Evolutionary conservation across 2,797 vertebrate genomes (phyloP).

Genomic region (Enoplosus armatus): DNA sequence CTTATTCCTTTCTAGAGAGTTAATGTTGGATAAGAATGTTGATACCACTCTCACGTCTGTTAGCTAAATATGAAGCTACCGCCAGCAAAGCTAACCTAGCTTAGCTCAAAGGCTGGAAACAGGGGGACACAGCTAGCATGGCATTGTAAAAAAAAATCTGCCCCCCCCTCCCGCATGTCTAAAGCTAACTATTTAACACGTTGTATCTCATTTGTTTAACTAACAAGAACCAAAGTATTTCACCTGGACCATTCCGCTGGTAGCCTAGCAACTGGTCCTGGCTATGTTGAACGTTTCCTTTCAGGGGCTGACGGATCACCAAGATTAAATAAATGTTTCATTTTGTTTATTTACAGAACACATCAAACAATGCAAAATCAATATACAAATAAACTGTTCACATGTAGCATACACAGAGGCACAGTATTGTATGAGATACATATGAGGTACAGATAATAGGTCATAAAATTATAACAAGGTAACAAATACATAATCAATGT

Average conservation of each 20-base stretch:
- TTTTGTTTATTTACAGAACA: slow-evolving; percentile 81
- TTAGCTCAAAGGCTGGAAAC: neutral
- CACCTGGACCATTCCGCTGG: neutral
- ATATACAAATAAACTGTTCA: slow-evolving; percentile 76
- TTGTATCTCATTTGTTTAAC: neutral
- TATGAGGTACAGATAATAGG: slow-evolving; percentile 74
- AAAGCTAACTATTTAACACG: neutral
- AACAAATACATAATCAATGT: slow-evolving; percentile 50
- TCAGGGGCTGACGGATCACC: neutral
- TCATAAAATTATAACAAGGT: slow-evolving; percentile 39
- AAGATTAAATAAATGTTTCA: slow-evolving; percentile 40
- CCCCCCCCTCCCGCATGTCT: neutral
- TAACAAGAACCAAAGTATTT: neutral
- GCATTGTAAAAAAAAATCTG: neutral
- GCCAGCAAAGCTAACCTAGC: neutral
- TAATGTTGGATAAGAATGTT: neutral
- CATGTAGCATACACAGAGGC: slow-evolving; percentile 67
- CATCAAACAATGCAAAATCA: slow-evolving; percentile 60
- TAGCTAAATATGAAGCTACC: neutral
- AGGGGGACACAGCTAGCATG: neutral
- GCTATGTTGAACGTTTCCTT: neutral
- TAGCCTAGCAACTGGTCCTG: neutral
- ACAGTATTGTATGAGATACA: slow-evolving; percentile 60
- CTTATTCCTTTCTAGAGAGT: neutral
- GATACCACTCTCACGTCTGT: neutral